Evolutionary conservation across 1,140 invertebrate genomes (phyloP), one percentile per base, ranked within the genome.

Genomic region (Centruroides sculpturatus): DNA sequence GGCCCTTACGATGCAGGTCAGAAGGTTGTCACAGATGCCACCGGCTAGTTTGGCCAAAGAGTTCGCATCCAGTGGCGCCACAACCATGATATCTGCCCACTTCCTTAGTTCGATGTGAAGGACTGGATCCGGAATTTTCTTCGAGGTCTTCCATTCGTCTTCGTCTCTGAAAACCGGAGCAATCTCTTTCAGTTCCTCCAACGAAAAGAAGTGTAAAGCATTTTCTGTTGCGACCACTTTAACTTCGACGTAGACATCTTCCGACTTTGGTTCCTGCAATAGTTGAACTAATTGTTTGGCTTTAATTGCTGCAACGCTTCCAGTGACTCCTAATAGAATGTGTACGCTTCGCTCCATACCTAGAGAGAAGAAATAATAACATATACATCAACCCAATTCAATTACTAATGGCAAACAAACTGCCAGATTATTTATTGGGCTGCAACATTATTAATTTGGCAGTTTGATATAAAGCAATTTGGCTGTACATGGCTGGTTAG

Each of bases 11-110:
- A 90, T 82, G 69, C 93, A 97, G 8, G 93, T 94, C 48, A 99
- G 71, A 49, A 99, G 79, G 78, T 99, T 99, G 74, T 99, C 96
- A 79, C 95, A 98, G 47, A 97, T 79, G 34, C 95, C 95, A 80
- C 84, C 67, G 35, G 89, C 79, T 61, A 98, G 83, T 81, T 99
- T 99, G 4, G 89, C 95, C 55, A 99, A 70, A 0, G 94, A 92
- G 71, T 99, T 99, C 9, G 95, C 96, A 81, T 96, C 93, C 6
- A 99, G 72, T 0, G 97, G 97, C 35, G 95, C 92, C 66, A 99
- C 87, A 0, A 99, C 67, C 66, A 98, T 77, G 12, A 95, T 65
- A 75, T 99, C 91, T 0, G 96, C 95, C 93, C 93, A 98, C 74
- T 94, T 92, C 8, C 85, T 82, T 5, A 99, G 76, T 65, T 98